Evolutionary conservation across 1,140 invertebrate species (phyloP).

Genomic region (Drepana arcuata): DNA sequence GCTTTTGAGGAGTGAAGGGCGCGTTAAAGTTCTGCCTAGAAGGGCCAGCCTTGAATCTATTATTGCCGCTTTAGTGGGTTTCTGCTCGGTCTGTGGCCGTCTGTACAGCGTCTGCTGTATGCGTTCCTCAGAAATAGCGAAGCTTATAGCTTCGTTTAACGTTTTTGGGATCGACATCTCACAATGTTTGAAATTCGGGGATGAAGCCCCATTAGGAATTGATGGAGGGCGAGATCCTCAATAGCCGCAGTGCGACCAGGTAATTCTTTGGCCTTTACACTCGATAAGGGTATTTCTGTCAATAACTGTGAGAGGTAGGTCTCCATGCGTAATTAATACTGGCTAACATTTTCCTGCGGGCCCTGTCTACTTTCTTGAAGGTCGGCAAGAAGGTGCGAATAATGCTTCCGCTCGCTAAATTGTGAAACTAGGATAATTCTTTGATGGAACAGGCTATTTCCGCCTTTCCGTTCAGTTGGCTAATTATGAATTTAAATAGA

Average conservation of each 20-base stretch:
- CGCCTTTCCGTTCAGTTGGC: slow-evolving; percentile 11
- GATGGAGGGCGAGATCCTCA: slow-evolving; percentile 19
- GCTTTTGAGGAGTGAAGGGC: slow-evolving; percentile 6
- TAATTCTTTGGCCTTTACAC: slow-evolving; percentile 9
- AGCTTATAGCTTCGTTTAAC: slow-evolving; percentile 18
- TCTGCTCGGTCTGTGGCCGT: slow-evolving; percentile 1
- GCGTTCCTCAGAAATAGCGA: slow-evolving; percentile 10
- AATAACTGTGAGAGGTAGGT: slow-evolving; percentile 17
- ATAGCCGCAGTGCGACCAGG: slow-evolving; percentile 16
- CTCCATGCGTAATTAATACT: slow-evolving; percentile 14
- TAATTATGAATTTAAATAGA: slow-evolving; percentile 12
- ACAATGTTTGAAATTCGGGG: slow-evolving; percentile 12
- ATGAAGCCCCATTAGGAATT: slow-evolving; percentile 13
- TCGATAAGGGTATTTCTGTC: slow-evolving; percentile 14
- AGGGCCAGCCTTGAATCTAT: slow-evolving; percentile 37
- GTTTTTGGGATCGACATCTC: slow-evolving; percentile 8
- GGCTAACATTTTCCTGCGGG: slow-evolving; percentile 8
- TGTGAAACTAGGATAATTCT: slow-evolving; percentile 14
- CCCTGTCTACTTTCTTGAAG: slow-evolving; percentile 14
- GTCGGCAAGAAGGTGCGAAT: slow-evolving; percentile 13
- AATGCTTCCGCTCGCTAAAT: slow-evolving; percentile 16
- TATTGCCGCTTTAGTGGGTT: slow-evolving; percentile 34
- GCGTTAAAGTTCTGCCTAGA: neutral
- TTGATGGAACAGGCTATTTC: slow-evolving; percentile 15
- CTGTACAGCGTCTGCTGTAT: slow-evolving; percentile 2